These are phyloP conservation scores for Acanthiza pusilla DNA, from an alignment of 2,797 vertebrate species.

Conservation along the genomic window DNA sequence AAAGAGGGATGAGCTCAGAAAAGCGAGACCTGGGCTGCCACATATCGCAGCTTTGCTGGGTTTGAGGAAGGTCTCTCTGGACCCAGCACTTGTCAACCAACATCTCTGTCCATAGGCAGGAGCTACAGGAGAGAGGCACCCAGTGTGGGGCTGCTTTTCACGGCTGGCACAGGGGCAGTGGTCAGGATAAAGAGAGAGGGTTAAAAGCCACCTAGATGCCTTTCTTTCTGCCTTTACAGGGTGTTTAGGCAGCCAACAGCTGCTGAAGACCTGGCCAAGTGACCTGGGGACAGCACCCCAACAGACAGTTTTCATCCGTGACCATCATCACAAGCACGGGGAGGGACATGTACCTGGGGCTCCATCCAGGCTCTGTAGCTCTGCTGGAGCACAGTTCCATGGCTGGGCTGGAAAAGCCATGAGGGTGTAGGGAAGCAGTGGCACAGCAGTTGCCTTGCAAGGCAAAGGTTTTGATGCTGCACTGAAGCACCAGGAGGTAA, in stretches of 20 bases:
- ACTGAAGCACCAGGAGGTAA: neutral
- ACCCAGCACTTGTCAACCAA: too few species aligned
- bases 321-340: neutral
- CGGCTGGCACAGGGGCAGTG: accelerated
- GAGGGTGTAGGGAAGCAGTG: neutral
- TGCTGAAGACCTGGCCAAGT: neutral
- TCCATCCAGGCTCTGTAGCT: neutral
- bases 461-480: neutral
- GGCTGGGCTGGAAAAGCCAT: neutral
- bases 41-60: neutral
- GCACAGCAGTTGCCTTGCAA: neutral
- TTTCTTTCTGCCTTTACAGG: neutral
- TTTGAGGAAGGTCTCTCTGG: neutral
- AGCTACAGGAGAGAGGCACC: accelerated
- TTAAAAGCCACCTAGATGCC: neutral
- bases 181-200: neutral
- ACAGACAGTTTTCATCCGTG: neutral
- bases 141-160: neutral
- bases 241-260: neutral
- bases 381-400: neutral
- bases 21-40: neutral
- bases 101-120: neutral
- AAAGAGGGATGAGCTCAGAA: neutral
- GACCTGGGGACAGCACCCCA: too few species aligned
- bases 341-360: accelerated